Base-by-base conservation (phyloP, 2,888 invertebrate species). In the Xestia ashworthii region DNA sequence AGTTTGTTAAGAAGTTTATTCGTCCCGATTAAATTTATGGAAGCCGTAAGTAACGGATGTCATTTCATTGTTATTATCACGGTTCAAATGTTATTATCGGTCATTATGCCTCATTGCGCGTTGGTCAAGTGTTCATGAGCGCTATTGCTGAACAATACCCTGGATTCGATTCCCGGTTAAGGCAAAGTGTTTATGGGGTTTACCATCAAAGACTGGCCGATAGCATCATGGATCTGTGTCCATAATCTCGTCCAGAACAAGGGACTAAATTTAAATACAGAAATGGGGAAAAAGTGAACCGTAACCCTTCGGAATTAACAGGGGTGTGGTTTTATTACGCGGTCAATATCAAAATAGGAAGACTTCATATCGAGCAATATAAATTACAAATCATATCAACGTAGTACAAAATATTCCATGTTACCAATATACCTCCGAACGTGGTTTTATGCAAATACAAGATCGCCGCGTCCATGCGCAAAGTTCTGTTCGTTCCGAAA, bases 401-500 rank as follows among this genome's bases (percentile, higher is more conserved):
- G 14, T 14, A 22, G 11, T 32, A 64, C 32, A 48, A 70, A 48
- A 70, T 75, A 58, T 46, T 46, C 11, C 44, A 8, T 12, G 44
- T 74, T 41, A 69, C 38, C 58, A 11, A 53, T 58, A 60, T 16
- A 55, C 38, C 53, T 14, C 3, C 14, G 38, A 46, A 44, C 46
- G 66, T 76, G 71, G 80, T 75, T 71, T 80, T 50, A 66, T 67
- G 58, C 64, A 83, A 83, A 80, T 80, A 79, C 80, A 32, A 75
- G 75, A 72, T 84, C 62, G 67, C 70, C 75, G 58, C 48, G 25
- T 32, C 72, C 69, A 38, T 50, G 46, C 41, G 55, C 58, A 71
- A 78, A 82, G 72, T 76, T 78, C 72, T 78, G 71, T 85, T 82
- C 75, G 71, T 74, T 84, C 66, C n/a, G 66, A 74, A 75, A 71